phyloP scores from a whole-genome alignment of 2,113 vertebrate genomes.

The Sinocyclocheilus anophthalmus region DNA sequence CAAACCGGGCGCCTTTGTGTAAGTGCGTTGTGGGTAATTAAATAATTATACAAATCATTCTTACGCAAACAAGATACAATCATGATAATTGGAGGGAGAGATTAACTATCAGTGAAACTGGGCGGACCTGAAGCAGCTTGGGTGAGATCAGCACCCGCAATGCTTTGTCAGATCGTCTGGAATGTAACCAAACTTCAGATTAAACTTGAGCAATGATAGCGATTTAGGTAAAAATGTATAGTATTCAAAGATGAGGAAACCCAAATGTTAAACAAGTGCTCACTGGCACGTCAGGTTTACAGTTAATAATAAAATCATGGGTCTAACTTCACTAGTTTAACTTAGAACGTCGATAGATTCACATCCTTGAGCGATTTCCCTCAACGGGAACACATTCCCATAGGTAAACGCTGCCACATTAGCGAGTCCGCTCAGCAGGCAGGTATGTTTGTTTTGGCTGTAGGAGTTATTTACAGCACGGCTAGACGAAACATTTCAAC shows the following conservation, averaged over 20 bases:
- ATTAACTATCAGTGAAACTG: slow-evolving; percentile 56
- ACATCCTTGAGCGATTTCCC: not conserved
- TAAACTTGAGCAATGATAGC: slow-evolving; percentile 1
- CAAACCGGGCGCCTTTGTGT: slow-evolving; percentile 75
- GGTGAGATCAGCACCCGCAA: not conserved
- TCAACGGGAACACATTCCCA: not conserved
- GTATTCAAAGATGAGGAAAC: not conserved
- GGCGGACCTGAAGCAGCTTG: not conserved
- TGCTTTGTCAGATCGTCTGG: not conserved
- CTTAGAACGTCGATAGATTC: not conserved
- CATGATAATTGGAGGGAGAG: slow-evolving; percentile 77
- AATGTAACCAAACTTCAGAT: slow-evolving; percentile 20
- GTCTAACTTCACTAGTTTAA: not conserved
- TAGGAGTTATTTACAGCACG: slow-evolving; percentile 37
- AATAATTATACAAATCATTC: slow-evolving; percentile 68
- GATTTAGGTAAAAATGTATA: not conserved
- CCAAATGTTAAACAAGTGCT: not conserved
- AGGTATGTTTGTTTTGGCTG: slow-evolving; percentile 52
- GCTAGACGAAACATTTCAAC: slow-evolving; percentile 43
- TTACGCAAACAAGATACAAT: slow-evolving; percentile 74
- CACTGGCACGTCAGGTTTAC: not conserved
- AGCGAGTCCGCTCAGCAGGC: slow-evolving; percentile 20
- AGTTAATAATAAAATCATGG: not conserved
- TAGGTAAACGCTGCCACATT: slow-evolving; percentile 20
- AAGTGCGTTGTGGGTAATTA: slow-evolving; percentile 74